Conservation (phyloP, 1,140 invertebrate genomes). For the Microvelia longipes region DNA sequence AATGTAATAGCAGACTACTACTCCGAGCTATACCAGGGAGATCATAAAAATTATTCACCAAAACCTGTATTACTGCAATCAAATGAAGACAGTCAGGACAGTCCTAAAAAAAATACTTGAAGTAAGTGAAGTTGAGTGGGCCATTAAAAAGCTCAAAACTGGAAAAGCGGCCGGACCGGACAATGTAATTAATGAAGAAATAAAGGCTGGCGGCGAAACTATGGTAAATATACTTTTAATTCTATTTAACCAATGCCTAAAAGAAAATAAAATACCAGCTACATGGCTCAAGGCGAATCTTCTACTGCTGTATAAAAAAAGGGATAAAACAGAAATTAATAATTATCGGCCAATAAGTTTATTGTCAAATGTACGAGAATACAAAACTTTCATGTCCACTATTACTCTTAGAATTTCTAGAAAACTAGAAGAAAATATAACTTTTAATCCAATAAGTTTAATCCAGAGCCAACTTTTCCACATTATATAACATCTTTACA, state of each 20-base stretch:
- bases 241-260: not conserved
- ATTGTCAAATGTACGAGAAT: not conserved
- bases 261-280: not conserved
- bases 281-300: not conserved
- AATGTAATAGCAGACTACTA: not conserved
- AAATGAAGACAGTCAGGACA: not conserved
- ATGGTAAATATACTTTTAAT: not conserved
- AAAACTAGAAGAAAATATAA: not conserved
- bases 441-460: not conserved
- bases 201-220: not conserved
- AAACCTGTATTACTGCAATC: not conserved
- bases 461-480: too few species aligned
- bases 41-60: not conserved
- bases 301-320: not conserved
- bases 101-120: not conserved
- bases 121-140: not conserved
- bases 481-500: too few species aligned
- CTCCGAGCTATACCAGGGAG: not conserved
- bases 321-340: not conserved
- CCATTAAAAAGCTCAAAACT: not conserved
- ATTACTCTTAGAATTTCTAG: not conserved
- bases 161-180: not conserved
- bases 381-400: not conserved
- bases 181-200: not conserved
- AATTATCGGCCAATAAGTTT: not conserved